Evolutionary conservation across 2,797 vertebrate species (phyloP).

Genomic region (Pseudochromis fuscus): DNA sequence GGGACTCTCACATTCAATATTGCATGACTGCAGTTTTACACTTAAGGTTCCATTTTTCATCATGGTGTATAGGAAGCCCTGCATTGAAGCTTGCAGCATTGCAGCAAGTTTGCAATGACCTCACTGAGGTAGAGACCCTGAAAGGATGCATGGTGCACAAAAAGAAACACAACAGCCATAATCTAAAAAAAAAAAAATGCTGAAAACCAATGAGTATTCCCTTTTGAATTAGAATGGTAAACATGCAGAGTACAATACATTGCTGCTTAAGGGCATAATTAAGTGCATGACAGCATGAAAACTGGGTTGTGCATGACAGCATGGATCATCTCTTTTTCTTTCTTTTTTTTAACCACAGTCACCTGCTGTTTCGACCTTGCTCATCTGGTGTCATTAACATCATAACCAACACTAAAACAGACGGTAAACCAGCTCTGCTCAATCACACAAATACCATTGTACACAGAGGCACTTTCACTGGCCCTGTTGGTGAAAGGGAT

Average conservation of each 20-base stretch:
- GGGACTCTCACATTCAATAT: slow-evolving; percentile 81
- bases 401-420: slow-evolving; percentile 56
- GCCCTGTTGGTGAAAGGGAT: slow-evolving; percentile 89
- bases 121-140: slow-evolving; percentile 88
- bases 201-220: slow-evolving; percentile 71
- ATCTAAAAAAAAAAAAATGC: slow-evolving; percentile 24
- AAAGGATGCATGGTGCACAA: slow-evolving; percentile 80
- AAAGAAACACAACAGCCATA: slow-evolving; percentile 59
- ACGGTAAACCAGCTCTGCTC: slow-evolving; percentile 69
- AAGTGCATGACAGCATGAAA: slow-evolving; percentile 80
- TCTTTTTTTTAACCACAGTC: slow-evolving; percentile 52
- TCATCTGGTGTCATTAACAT: slow-evolving; percentile 64
- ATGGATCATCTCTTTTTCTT: slow-evolving; percentile 55
- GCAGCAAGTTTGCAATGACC: slow-evolving; percentile 85
- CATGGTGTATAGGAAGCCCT: slow-evolving; percentile 78
- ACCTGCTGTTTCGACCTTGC: slow-evolving; percentile 62
- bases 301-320: slow-evolving; percentile 82
- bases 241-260: slow-evolving; percentile 79
- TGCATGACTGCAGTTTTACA: slow-evolving; percentile 78
- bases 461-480: slow-evolving; percentile 96
- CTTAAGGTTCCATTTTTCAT: slow-evolving; percentile 81
- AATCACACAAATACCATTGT: slow-evolving; percentile 75
- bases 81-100: slow-evolving; percentile 82
- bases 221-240: slow-evolving; percentile 73
- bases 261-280: slow-evolving; percentile 76